Conservation (phyloP, 2,888 invertebrate species). For the Meghimatium bilineatum region DNA sequence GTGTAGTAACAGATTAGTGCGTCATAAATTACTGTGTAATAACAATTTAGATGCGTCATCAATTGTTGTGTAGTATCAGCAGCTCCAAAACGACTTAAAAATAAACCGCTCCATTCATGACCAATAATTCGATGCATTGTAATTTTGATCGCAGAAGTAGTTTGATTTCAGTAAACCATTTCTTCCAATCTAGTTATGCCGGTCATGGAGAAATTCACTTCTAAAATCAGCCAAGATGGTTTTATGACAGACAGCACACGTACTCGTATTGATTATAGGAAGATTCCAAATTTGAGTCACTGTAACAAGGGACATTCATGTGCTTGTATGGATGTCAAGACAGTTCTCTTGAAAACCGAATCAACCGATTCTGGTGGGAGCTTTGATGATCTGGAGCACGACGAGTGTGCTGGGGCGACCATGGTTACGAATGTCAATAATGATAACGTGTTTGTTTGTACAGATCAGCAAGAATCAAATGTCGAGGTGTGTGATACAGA, state of each 20-base stretch:
- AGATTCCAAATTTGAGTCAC: background rate
- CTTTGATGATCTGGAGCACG: background rate
- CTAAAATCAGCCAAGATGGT: background rate
- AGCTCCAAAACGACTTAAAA: no score
- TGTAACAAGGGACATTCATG: background rate
- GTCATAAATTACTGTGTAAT: no score
- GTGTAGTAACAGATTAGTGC: no score
- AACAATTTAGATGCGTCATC: no score
- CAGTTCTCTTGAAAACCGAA: background rate
- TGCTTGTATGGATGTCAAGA: background rate
- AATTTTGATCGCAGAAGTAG: no score
- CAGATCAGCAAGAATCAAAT: background rate
- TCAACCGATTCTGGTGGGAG: constrained; percentile 32
- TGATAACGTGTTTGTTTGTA: background rate
- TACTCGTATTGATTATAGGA: background rate
- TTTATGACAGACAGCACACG: background rate
- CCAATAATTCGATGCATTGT: no score
- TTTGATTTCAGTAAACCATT: no score
- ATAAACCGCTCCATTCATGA: no score
- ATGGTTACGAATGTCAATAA: background rate
- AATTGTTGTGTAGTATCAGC: no score
- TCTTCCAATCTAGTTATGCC: no score
- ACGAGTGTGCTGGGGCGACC: background rate
- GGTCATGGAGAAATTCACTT: no score
- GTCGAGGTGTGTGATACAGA: no score